Evolutionary conservation across 2,888 invertebrate species (phyloP), one percentile per base, ranked within the genome.

Genomic region (Noctua janthe): DNA sequence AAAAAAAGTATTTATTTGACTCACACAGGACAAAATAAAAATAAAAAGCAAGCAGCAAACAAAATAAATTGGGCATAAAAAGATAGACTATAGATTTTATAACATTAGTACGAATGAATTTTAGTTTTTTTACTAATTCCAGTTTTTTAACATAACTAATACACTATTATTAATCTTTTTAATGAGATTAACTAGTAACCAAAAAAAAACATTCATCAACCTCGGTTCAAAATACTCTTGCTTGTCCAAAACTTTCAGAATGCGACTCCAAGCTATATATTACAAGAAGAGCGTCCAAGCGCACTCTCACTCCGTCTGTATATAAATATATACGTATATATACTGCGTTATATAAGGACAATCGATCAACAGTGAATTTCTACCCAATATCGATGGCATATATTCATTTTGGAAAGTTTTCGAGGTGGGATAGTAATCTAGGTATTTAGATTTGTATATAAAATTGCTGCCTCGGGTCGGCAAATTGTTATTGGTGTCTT

Each of bases 211-310:
- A 47, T 15, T 29, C 1, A 51, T 66, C 10, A 35, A 39, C 20
- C 17, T 15, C 20, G 39, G 13, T 66, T 20, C 23, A 10, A 70
- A 64, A 70, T 17, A 1, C 7, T 35, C 17, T 17, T 56, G 5
- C 3, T 1, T 2, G 51, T 64, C 39, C 62, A 85, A 81, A 70
- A n/a, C 0, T 84, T 85, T 69, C 90, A 93, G 95, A 95, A 94
- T 94, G 80, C 7, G 64, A 84, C 93, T 76, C 56, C 91, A 8
- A 91, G 87, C 92, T 94, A 94, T 94, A 94, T 92, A 95, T 94
- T 93, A 94, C 94, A 93, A 93, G 93, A 90, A 90, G 88, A 86
- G 80, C 90, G 89, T 75, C 89, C 90, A 80, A 89, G 87, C 88
- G 87, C 91, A 93, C 93, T 93, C 94, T 93, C 93, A 88, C 93